These are phyloP conservation scores for Nyctalus aviator DNA, from an alignment of 2,797 vertebrate genomes.

Conservation along the genomic window DNA sequence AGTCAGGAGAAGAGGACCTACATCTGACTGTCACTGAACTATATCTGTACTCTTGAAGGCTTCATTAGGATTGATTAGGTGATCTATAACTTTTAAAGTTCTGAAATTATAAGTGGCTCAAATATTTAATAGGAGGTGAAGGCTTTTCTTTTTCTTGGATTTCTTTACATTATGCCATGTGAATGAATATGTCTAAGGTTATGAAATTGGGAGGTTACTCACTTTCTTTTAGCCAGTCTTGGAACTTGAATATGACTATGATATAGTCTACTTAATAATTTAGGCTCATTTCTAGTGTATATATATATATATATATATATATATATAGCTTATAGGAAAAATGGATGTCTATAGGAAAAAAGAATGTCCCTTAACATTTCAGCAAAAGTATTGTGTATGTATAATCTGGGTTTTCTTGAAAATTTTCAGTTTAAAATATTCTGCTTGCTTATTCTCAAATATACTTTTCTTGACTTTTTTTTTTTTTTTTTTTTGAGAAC, in stretches of 20 bases:
- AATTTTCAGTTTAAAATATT: not conserved
- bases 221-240: constrained; percentile 44
- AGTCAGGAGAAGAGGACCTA: not conserved
- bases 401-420: not conserved
- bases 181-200: not conserved
- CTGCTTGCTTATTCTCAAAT: not conserved
- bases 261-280: constrained; percentile 24
- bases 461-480: not conserved
- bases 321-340: not conserved
- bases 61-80: constrained; percentile 15
- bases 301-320: not conserved
- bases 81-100: constrained; percentile 3
- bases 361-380: not conserved
- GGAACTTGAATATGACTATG: constrained; percentile 21
- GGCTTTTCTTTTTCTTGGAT: not conserved
- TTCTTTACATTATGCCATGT: not conserved
- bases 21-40: not conserved
- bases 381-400: not conserved
- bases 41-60: not conserved
- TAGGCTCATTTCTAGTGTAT: not conserved
- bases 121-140: constrained; percentile 33
- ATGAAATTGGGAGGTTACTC: not conserved
- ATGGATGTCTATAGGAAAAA: not conserved
- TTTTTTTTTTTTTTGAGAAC: not conserved
- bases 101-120: not conserved